Base-by-base conservation (phyloP, 2,113 vertebrate species). In the Rhadina sibilatrix region DNA sequence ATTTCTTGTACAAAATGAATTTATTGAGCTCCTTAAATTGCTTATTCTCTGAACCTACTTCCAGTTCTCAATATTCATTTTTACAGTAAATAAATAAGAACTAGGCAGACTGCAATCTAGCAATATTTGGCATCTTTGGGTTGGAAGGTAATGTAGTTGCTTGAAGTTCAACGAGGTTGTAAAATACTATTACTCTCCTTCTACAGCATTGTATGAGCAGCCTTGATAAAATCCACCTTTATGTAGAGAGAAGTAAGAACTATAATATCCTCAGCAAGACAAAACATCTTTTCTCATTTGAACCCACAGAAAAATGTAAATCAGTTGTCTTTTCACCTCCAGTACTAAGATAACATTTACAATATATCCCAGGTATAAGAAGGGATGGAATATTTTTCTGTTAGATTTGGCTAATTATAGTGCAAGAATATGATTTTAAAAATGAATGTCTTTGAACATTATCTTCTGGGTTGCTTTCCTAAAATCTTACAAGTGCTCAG, bases 1-100 rank as follows among this genome's bases (percentile, higher is more conserved):
- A 28, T 89, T 94, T 87, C 52, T 87, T 63, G 71, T 56, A 83
- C 19, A 87, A 75, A 89, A 93, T 56, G 11, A 52, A 68, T 84
- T 47, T 83, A 70, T 52, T 52, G 87, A 84, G 19, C 5, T 78
- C 21, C 69, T 52, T 87, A 84, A 81, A 83, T 89, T 87, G 24
- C 33, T 81, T 89, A 71, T 91, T 89, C 35, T 91, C 23, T 16
- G 8, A 65, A 87, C 23, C 3, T 9, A 27, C 40, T 83, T 54
- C 9, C 9, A 22, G 70, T 95, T 83, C 60, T 83, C 63, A 83
- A 77, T 87, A 93, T 93, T 83, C 27, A 72, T 65, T 95, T 91
- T 87, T 89, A 30, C 11, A 50, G 42, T 47, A 83, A 93, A 83
- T 76, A 89, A 66, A 60, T 65, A 86, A 93, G 71, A 71, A 52